Evolutionary conservation across 1,140 invertebrate genomes (phyloP).

Genomic region (Branchinecta lindahli): DNA sequence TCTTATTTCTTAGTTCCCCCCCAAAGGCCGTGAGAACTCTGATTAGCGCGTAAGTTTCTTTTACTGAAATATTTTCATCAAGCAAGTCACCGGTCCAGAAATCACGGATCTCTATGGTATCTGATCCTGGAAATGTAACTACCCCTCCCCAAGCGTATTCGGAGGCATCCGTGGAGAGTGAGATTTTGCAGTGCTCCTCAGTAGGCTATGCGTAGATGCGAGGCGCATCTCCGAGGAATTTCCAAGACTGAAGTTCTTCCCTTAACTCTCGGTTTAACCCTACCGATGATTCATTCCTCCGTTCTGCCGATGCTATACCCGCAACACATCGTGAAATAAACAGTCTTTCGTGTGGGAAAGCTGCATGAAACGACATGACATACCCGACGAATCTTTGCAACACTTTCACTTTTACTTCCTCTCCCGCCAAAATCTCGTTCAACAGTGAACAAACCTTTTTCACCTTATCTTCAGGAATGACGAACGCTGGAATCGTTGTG

Average conservation of each 20-base stretch:
- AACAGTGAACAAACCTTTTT: too few relatives aligned
- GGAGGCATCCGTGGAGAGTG: not conserved
- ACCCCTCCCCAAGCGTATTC: not conserved
- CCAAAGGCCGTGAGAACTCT: not conserved
- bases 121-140: not conserved
- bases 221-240: not conserved
- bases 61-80: not conserved
- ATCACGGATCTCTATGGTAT: not conserved
- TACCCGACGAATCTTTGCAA: not conserved
- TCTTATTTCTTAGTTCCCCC: not conserved
- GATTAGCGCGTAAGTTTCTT: not conserved
- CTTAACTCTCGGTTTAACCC: not conserved
- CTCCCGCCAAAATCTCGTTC: not conserved
- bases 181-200: not conserved
- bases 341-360: not conserved
- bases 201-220: not conserved
- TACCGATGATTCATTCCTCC: not conserved
- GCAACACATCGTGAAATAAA: constrained; percentile 1
- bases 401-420: not conserved
- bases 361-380: not conserved
- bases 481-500: not conserved
- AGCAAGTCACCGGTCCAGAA: not conserved
- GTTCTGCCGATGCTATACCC: not conserved
- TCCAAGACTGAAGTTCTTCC: not conserved
- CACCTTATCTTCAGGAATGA: not conserved